These are phyloP conservation scores for Gouania willdenowi DNA, from an alignment of 2,797 vertebrate genomes.

Conservation along the genomic window DNA sequence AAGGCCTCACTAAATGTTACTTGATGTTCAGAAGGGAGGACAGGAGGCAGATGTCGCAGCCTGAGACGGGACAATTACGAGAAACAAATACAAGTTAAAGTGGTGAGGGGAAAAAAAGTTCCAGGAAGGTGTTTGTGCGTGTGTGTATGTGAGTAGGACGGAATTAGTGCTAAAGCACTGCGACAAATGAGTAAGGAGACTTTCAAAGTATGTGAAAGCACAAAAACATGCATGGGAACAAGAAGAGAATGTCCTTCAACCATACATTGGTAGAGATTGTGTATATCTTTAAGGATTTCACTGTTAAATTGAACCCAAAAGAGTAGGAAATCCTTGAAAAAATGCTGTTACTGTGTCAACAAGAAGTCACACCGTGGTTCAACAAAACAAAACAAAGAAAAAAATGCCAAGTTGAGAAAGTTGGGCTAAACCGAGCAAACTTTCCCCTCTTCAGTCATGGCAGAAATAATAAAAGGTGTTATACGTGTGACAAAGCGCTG, in stretches of 20 bases:
- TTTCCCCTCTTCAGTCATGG: conserved; percentile 57
- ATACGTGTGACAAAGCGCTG: conserved; percentile 52
- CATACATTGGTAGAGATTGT: too few relatives aligned
- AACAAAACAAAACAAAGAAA: too few relatives aligned
- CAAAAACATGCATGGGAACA: background rate
- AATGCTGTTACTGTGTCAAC: conserved; percentile 3
- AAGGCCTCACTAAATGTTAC: conserved; percentile 19
- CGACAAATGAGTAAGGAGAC: conserved; percentile 31
- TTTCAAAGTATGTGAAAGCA: conserved; percentile 15
- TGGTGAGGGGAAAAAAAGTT: conserved; percentile 31
- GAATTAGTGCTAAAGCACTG: conserved; percentile 32
- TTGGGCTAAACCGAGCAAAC: conserved; percentile 57
- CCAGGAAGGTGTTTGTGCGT: conserved; percentile 42
- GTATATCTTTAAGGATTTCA: conserved; percentile 4
- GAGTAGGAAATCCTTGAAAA: background rate
- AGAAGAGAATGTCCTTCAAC: too few relatives aligned
- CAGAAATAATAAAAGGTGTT: conserved; percentile 53
- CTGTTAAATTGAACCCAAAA: background rate
- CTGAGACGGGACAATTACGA: conserved; percentile 39
- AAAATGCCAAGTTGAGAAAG: conserved; percentile 55
- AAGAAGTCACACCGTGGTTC: conserved; percentile 27
- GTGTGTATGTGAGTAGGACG: conserved; percentile 49
- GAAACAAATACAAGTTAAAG: conserved; percentile 23
- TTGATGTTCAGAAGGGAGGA: conserved; percentile 34
- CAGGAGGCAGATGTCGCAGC: conserved; percentile 49